Evolutionary conservation across 2,888 invertebrate species (phyloP).

Genomic region (Cheilosia vulpina): DNA sequence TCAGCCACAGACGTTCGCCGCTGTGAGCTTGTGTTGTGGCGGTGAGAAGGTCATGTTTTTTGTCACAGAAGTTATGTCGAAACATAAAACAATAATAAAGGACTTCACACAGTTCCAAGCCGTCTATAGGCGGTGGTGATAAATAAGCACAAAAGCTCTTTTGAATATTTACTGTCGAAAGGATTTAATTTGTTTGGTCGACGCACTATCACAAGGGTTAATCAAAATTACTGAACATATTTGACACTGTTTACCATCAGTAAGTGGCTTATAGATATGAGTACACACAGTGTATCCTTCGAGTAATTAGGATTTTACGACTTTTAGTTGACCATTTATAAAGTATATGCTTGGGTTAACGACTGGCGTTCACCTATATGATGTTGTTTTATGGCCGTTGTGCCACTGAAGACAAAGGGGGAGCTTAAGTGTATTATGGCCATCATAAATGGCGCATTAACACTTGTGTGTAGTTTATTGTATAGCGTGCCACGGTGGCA

Average conservation of each 20-base stretch:
- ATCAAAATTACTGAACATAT: neutral
- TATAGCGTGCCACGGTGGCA: conserved; percentile 34
- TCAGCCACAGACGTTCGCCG: conserved; percentile 47
- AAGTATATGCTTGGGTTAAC: conserved; percentile 15
- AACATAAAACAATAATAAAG: conserved; percentile 45
- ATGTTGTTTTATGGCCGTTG: conserved; percentile 32
- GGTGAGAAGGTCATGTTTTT: conserved; percentile 48
- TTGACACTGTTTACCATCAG: neutral
- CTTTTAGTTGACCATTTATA: conserved; percentile 39
- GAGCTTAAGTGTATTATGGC: conserved; percentile 24
- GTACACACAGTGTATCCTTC: neutral
- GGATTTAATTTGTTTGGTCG: neutral
- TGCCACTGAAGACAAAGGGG: neutral
- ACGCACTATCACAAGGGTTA: neutral
- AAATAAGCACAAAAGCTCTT: neutral
- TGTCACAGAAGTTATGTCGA: conserved; percentile 33
- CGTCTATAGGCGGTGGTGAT: neutral
- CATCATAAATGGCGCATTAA: conserved; percentile 45
- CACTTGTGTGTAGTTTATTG: conserved; percentile 32
- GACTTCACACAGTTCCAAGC: neutral
- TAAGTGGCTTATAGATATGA: neutral
- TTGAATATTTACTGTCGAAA: neutral
- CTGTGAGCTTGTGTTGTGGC: conserved; percentile 27
- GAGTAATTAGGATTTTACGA: conserved; percentile 37
- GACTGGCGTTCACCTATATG: conserved; percentile 38